Base-by-base conservation (phyloP, 2,797 vertebrate species). In the Craterocephalus amniculus region DNA sequence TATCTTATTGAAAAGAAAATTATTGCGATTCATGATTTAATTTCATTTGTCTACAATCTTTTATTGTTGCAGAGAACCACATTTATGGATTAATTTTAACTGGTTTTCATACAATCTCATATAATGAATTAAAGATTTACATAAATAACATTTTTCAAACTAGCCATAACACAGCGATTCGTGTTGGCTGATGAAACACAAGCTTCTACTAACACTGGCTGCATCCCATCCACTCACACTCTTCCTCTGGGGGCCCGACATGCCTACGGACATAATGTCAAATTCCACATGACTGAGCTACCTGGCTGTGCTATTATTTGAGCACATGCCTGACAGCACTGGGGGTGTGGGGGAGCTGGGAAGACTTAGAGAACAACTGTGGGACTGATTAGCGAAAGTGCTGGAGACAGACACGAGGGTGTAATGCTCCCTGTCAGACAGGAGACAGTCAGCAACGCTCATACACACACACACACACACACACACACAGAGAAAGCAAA, bases 221-320 rank as follows among this genome's bases (percentile, higher is more conserved):
- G 87, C 29, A 68, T 84, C 72, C 77, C 32, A 48, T 91, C 85
- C 76, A 57, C 78, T 86, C 83, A 84, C 88, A 89, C 84, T 83
- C 80, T 77, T 65, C 76, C 78, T 57, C 56, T 20, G 58, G 84
- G 72, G 68, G 74, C 80, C 81, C n/a, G 40, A 68, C 82, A 63
- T 83, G 80, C 83, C 76, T 84, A 36, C 6, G 76, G 87, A 90
- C 85, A 79, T 76, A 68, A 89, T 89, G 92, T 91, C 86, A 93
- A 93, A 94, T 94, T 94, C 93, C 93, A 88, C 93, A 92, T 85
- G 82, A 85, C 84, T 84, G 70, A 90, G 89, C 88, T 91, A 94
- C 93, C 93, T 93, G 91, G 74, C 67, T 34, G 32, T 56, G 63
- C 83, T 88, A 85, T 91, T 88, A 92, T 67, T 80, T 87, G 86